Conservation (phyloP, 2,797 vertebrate species). For the Lagorchestes hirsutus region DNA sequence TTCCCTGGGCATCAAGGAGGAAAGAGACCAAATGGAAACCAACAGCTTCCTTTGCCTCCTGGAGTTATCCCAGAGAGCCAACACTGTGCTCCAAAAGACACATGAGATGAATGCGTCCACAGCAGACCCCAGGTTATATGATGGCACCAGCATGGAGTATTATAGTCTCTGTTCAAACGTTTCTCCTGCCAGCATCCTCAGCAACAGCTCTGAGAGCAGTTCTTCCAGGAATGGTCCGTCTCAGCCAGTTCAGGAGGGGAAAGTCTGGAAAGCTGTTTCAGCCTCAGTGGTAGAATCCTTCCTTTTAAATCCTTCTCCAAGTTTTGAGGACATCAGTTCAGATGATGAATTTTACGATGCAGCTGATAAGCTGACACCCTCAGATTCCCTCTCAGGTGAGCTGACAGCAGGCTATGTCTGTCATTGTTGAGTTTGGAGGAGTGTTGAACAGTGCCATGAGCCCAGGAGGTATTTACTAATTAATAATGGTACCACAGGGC, state of each 20-base stretch:
- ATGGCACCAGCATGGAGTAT: constrained; percentile 87
- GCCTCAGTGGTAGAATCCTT: constrained; percentile 61
- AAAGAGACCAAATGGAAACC: constrained; percentile 44
- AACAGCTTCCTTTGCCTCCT: constrained; percentile 87
- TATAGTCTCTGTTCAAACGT: constrained; percentile 92
- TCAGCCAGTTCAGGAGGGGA: constrained; percentile 33
- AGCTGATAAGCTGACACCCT: constrained; percentile 91
- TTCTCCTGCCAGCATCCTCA: constrained; percentile 87
- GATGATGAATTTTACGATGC: constrained; percentile 98
- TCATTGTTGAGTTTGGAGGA: neutral
- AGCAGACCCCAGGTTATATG: constrained; percentile 86
- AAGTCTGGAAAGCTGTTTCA: constrained; percentile 58
- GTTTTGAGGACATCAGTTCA: constrained; percentile 95
- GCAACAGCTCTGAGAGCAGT: constrained; percentile 71
- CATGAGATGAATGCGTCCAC: neutral
- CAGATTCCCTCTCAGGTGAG: constrained; percentile 83
- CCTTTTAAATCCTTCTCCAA: constrained; percentile 89
- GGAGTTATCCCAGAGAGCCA: constrained; percentile 86
- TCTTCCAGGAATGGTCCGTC: constrained; percentile 58
- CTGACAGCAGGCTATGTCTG: neutral
- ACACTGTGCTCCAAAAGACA: constrained; percentile 26
- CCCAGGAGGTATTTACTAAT: neutral
- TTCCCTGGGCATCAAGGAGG: constrained; percentile 38
- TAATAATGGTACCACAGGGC: neutral
- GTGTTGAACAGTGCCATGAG: neutral